phyloP scores from a whole-genome alignment of 2,888 invertebrate genomes.

The Schrankia costaestrigalis region DNA sequence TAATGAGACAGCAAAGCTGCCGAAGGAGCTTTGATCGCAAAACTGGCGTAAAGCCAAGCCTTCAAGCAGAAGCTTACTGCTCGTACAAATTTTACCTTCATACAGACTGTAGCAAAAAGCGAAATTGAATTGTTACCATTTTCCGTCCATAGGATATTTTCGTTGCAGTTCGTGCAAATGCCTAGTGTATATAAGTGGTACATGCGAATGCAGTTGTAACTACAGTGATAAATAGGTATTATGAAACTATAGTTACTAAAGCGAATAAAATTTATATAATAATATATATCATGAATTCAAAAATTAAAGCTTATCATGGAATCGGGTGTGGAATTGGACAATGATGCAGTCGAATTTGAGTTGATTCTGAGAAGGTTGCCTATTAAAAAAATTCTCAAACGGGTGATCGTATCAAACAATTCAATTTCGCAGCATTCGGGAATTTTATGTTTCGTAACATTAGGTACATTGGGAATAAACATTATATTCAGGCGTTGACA shows the following conservation, averaged over 20 bases:
- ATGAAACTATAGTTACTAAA: constrained; percentile 49
- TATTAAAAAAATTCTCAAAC: constrained; percentile 20
- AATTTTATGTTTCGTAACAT: constrained; percentile 19
- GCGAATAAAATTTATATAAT: constrained; percentile 46
- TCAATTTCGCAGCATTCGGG: constrained; percentile 56
- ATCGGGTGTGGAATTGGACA: constrained; percentile 30
- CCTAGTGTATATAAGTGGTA: constrained; percentile 56
- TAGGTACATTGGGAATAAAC: constrained; percentile 16
- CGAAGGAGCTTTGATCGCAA: constrained; percentile 59
- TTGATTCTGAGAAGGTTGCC: constrained; percentile 31
- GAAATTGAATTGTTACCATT: constrained; percentile 79
- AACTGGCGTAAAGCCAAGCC: constrained; percentile 69
- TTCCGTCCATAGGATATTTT: constrained; percentile 70
- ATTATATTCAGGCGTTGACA: constrained; percentile 13
- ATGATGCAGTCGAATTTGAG: constrained; percentile 35
- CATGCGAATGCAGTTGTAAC: constrained; percentile 68
- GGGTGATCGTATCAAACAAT: constrained; percentile 49
- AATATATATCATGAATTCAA: constrained; percentile 28
- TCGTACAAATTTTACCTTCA: constrained; percentile 59
- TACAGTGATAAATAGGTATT: constrained; percentile 61
- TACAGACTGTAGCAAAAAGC: constrained; percentile 73
- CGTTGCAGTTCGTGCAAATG: constrained; percentile 66
- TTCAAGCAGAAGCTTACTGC: constrained; percentile 64
- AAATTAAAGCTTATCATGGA: constrained; percentile 33
- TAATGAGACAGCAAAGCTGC: constrained; percentile 62